Evolutionary conservation across 2,888 invertebrate species (phyloP).

Genomic region (Andrena bicolor): DNA sequence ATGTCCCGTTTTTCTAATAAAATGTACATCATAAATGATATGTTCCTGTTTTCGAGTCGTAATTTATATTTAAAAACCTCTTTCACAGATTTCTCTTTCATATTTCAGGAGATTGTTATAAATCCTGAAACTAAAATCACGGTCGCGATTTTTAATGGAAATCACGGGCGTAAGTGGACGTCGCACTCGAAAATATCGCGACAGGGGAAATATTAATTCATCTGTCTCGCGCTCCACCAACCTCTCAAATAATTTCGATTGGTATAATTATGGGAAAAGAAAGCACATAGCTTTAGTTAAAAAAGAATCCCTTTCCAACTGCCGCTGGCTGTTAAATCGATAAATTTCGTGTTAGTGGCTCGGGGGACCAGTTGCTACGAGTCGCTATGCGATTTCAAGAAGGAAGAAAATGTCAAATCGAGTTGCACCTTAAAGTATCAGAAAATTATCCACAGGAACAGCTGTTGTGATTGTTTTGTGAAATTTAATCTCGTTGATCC

Average conservation of each 20-base stretch:
- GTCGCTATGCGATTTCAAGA: neutral
- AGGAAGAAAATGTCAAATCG: neutral
- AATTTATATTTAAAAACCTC: no score
- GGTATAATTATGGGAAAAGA: neutral
- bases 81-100: no score
- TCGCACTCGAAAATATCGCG: neutral
- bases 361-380: neutral
- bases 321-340: constrained; percentile 59
- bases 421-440: neutral
- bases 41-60: no score
- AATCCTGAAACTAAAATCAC: no score
- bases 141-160: no score
- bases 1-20: no score
- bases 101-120: no score
- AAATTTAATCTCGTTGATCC: neutral
- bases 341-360: constrained; percentile 21
- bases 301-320: neutral
- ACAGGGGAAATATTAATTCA: constrained; percentile 10
- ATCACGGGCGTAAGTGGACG: no score
- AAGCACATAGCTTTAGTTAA: neutral
- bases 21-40: no score
- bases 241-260: neutral
- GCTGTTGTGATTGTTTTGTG: neutral
- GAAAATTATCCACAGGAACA: neutral
- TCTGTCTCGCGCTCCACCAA: neutral